These are phyloP conservation scores for Morelia viridis DNA, from an alignment of 2,797 vertebrate genomes.

Conservation along the genomic window DNA sequence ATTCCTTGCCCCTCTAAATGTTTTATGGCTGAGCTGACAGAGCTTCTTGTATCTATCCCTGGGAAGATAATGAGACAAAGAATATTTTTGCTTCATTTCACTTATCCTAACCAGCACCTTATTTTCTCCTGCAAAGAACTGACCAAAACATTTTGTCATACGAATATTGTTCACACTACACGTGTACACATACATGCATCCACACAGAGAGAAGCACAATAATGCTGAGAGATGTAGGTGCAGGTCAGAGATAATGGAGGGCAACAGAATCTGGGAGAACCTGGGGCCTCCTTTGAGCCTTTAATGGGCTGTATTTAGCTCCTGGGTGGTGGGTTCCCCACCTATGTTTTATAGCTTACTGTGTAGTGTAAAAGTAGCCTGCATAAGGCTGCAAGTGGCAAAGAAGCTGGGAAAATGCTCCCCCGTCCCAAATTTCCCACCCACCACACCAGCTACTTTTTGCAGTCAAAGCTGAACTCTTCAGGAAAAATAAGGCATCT, in stretches of 20 bases:
- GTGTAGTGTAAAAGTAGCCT: neutral
- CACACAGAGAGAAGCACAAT: neutral
- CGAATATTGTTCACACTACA: neutral
- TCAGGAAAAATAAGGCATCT: neutral
- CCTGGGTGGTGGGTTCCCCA: neutral
- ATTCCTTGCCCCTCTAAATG: neutral
- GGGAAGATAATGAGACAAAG: neutral
- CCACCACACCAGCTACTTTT: too few relatives aligned
- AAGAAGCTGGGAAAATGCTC: too few relatives aligned
- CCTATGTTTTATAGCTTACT: neutral
- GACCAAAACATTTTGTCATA: neutral
- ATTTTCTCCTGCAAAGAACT: neutral
- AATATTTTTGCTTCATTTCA: neutral
- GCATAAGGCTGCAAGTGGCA: too few relatives aligned
- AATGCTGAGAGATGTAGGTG: neutral
- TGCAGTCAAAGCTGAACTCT: neutral
- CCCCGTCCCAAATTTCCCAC: too few relatives aligned
- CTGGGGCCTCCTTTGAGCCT: neutral
- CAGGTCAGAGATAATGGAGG: neutral
- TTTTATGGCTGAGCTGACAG: neutral
- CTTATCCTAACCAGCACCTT: neutral
- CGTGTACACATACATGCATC: neutral
- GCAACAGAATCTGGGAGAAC: neutral
- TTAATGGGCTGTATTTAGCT: neutral
- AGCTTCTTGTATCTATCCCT: neutral